These are phyloP conservation scores for Scopus umbretta DNA, from an alignment of 2,113 vertebrate species.

Conservation along the genomic window DNA sequence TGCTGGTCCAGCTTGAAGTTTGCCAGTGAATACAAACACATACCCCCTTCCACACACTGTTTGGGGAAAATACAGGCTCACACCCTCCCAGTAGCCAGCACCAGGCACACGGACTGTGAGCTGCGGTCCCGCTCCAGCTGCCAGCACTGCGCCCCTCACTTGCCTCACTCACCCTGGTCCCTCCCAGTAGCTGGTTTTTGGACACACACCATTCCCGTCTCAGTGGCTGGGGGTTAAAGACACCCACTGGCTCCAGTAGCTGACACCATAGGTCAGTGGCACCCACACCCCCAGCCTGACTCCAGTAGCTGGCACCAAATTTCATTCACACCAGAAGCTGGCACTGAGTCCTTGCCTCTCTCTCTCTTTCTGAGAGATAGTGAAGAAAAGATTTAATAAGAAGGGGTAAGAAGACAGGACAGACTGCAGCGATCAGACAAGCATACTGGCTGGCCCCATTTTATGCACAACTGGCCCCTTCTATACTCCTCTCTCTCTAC, in stretches of 20 bases:
- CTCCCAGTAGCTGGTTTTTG: not conserved
- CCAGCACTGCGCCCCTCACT: not conserved
- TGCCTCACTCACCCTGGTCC: not conserved
- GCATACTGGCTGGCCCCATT: not conserved
- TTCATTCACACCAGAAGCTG: not conserved
- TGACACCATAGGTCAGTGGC: not conserved
- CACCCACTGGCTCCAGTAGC: too few species aligned
- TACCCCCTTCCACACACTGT: too few species aligned
- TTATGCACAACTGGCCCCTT: not conserved
- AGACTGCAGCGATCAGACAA: not conserved
- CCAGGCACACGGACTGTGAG: not conserved
- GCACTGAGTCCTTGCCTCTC: not conserved
- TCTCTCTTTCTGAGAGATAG: not conserved
- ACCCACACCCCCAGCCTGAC: not conserved
- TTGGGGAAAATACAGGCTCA: not conserved
- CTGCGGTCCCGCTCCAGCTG: not conserved
- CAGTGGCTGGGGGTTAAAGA: not conserved
- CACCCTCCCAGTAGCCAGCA: not conserved
- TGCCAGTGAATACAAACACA: not conserved
- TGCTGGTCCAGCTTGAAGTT: not conserved
- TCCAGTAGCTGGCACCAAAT: not conserved
- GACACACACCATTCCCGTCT: not conserved
- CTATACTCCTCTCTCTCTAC: not conserved
- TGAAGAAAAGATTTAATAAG: not conserved
- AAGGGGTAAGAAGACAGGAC: not conserved